Conservation (phyloP, 2,888 invertebrate species). For the Thyatira batis region DNA sequence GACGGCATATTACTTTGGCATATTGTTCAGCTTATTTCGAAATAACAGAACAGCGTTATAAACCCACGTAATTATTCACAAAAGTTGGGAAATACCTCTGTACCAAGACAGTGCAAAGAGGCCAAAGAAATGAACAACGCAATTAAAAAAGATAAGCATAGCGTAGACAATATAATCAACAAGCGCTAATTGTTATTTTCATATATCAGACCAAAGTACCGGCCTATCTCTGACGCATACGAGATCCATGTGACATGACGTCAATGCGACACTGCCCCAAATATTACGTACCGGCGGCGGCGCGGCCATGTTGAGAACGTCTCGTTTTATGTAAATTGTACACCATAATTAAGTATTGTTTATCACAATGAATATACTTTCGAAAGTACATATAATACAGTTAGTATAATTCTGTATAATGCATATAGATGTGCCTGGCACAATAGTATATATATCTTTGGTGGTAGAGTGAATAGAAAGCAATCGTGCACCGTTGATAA, state of each 20-base stretch:
- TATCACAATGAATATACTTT: neutral
- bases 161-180: neutral
- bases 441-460: too few species aligned
- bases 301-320: neutral
- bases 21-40: too few species aligned
- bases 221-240: conserved; percentile 1
- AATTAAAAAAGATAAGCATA: neutral
- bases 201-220: neutral
- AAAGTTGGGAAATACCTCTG: neutral
- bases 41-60: too few species aligned
- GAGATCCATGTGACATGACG: conserved; percentile 8
- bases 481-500: too few species aligned
- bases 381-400: too few species aligned
- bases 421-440: too few species aligned
- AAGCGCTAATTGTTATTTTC: neutral
- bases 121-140: neutral
- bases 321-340: neutral
- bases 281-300: neutral
- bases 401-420: too few species aligned
- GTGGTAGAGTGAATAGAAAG: too few species aligned
- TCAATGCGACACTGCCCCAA: conserved; percentile 8
- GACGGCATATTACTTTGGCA: too few species aligned
- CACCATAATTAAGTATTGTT: neutral
- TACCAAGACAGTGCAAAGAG: neutral
- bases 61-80: too few species aligned